A percentile compares a stretch with the other conserved stretches of the same genome.
phyloP scores from a whole-genome alignment of 2,888 invertebrate species.

The Acanthosoma haemorrhoidale region DNA sequence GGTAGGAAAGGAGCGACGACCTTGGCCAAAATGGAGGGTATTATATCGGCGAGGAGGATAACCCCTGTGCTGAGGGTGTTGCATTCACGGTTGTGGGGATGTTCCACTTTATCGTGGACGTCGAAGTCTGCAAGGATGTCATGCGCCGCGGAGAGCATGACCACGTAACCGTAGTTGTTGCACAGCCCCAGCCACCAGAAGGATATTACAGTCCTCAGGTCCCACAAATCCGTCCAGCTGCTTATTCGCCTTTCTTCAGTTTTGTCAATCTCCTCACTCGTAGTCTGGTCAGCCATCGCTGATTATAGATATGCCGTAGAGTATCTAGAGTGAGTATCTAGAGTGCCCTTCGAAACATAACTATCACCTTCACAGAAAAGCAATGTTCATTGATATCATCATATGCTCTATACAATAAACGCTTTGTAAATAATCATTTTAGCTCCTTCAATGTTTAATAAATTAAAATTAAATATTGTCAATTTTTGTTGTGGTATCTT shows the following conservation, averaged over 20 bases:
- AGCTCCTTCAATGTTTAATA: too few relatives aligned
- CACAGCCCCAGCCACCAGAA: constrained; percentile 76
- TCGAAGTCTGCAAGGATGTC: constrained; percentile 53
- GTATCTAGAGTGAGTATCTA: too few relatives aligned
- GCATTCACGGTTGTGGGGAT: constrained; percentile 49
- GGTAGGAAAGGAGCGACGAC: constrained; percentile 65
- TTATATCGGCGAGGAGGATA: constrained; percentile 71
- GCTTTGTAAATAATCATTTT: too few relatives aligned
- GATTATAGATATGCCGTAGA: too few relatives aligned
- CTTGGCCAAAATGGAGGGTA: constrained; percentile 69
- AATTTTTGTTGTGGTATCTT: too few relatives aligned
- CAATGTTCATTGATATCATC: too few relatives aligned
- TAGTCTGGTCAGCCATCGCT: too few relatives aligned
- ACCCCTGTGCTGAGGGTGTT: constrained; percentile 68
- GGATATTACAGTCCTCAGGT: constrained; percentile 41
- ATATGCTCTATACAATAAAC: too few relatives aligned
- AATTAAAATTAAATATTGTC: too few relatives aligned
- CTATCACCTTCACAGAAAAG: too few relatives aligned
- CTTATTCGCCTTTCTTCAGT: neutral
- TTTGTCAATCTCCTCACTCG: too few relatives aligned
- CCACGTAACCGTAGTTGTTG: constrained; percentile 82
- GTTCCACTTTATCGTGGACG: neutral
- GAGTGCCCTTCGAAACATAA: too few relatives aligned
- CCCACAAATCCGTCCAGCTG: neutral
- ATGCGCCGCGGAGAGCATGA: constrained; percentile 78